Percentiles rank a stretch among this genome's conserved stretches.
phyloP scores from a whole-genome alignment of 2,113 vertebrate genomes.

The Sardina pilchardus region DNA sequence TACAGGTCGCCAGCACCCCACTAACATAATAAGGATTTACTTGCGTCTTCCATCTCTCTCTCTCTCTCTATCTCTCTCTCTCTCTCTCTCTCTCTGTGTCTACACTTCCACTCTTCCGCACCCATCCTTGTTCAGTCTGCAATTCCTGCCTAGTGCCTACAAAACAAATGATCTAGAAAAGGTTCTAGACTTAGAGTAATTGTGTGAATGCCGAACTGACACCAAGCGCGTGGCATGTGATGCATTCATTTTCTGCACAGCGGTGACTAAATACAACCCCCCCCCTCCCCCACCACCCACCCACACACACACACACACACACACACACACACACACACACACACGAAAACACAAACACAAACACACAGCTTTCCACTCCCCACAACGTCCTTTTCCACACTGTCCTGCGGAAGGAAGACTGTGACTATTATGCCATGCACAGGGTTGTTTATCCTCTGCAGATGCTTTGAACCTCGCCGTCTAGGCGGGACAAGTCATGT shows the following conservation, averaged over 20 bases:
- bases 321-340: not conserved
- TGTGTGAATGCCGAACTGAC: constrained; percentile 24
- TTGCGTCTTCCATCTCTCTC: not conserved
- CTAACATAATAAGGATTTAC: not conserved
- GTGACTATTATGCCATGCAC: constrained; percentile 32
- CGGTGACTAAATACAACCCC: not conserved
- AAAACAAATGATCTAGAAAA: constrained; percentile 36
- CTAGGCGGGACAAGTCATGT: constrained; percentile 34
- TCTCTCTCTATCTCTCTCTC: not conserved
- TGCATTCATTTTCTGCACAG: constrained; percentile 24
- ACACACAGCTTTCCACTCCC: not conserved
- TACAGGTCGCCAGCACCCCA: not conserved
- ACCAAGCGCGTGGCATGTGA: constrained; percentile 22
- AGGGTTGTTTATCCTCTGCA: constrained; percentile 28
- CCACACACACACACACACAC: not conserved
- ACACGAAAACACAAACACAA: not conserved
- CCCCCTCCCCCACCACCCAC: not conserved
- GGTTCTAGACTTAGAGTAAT: constrained; percentile 33
- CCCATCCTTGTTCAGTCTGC: not conserved
- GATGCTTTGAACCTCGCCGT: constrained; percentile 35
- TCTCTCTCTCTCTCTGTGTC: constrained; percentile 1
- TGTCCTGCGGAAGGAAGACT: constrained; percentile 15
- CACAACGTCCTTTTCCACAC: not conserved
- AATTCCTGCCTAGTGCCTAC: constrained; percentile 26
- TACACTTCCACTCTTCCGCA: not conserved